Evolutionary conservation across 2,113 vertebrate species (phyloP), one percentile per base, ranked within the genome.

Genomic region (Paracanthobrama guichenoti): DNA sequence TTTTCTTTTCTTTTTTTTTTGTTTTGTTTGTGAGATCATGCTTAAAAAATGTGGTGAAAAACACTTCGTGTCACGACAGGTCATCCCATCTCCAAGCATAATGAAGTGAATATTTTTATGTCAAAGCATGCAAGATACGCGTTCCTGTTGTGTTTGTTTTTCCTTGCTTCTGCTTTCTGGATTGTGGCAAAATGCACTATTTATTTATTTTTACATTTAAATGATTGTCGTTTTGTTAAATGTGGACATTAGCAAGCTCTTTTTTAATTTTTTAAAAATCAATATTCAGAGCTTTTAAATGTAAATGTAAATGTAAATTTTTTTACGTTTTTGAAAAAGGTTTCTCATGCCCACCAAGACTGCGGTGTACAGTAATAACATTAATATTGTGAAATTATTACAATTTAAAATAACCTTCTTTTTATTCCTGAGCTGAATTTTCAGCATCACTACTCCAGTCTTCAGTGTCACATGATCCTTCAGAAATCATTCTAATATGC

Each of bases 31-130:
- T 96, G 96, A 97, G 93, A 92, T 97, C 96, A 98, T 94, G 91
- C 93, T 92, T 93, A 91, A 98, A 97, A 98, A 98, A 98, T 98
- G 94, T 94, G 95, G 92, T 95, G 94, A 96, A 98, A 97, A 96
- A 95, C 96, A 94, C 93, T 95, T 97, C 98, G 86, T 96, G 97
- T 96, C 94, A 82, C 95, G 89, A 97, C 97, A 95, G 94, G 98
- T 98, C 97, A 90, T 93, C 92, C 95, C 94, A 93, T 94, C 95
- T 95, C 96, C 96, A 96, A 96, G 93, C 92, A 92, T 95, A 96
- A 94, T 93, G 85, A 87, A 88, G 81, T 42, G 77, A 64, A 90
- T 92, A 82, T 93, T 94, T 81, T 88, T 90, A 88, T 89, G 81
- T 60, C 60, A 1, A 90, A 91, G 87, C 86, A 87, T 66, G 86